Evolutionary conservation across 1,140 invertebrate species (phyloP), one percentile per base, ranked within the genome.

Genomic region (Trissolcus basalis): DNA sequence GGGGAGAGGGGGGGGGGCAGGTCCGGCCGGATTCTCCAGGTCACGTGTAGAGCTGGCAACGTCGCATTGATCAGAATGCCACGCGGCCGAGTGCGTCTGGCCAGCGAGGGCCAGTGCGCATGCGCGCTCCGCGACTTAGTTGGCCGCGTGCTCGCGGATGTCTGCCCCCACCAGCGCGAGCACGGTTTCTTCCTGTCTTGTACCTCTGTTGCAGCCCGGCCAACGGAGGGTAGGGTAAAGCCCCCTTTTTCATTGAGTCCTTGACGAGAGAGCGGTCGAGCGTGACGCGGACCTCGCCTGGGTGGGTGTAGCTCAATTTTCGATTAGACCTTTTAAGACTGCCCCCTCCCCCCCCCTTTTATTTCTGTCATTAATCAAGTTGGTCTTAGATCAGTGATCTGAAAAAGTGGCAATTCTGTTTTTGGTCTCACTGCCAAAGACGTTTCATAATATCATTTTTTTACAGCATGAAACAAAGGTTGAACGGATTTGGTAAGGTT

Each of bases 61-160:
- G 68, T 63, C 55, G 85, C 79, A 87, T 87, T 88, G 87, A 87
- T 87, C 85, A 86, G 81, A 69, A 82, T 83, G 85, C 86, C 86
- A 88, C 86, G 86, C 86, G 87, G 87, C 85, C 84, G 80, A 72
- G 81, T 69, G 54, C 71, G 50, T 55, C 45, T 51, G 45, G 63
- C 35, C 44, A 67, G 70, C 85, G 80, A 82, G 83, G 83, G 82
- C 85, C 80, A 85, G 65, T 14, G 77, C 81, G 81, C 85, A 83
- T 83, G 85, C 85, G 85, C 79, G 77, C 49, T 82, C 14, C 11
- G 50, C 73, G 48, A 68, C 72, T 78, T 68, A 75, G 59, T 77
- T 79, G 69, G 68, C 82, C 83, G 81, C 85, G 83, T 84, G 83
- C 81, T 84, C 72, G 64, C 67, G 72, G 71, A 79, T 75, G 75